Evolutionary conservation across 1,140 invertebrate genomes (phyloP), one percentile per base, ranked within the genome.

Genomic region (Drosophila suzukii): DNA sequence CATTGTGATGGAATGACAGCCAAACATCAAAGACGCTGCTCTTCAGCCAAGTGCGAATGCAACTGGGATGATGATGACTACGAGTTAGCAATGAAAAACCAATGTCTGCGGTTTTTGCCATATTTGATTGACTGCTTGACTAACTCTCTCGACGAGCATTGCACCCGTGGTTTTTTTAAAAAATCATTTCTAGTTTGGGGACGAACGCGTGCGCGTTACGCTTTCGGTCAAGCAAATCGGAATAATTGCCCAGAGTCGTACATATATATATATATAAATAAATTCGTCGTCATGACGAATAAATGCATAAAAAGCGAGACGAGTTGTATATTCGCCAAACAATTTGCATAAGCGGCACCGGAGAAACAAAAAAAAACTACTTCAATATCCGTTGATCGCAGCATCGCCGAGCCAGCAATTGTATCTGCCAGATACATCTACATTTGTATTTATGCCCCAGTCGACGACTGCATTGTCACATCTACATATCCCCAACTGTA

Each of bases 51-150:
- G 59, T 75, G 71, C 70, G 70, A 75, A 46, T 77, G 73, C 74
- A 60, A 34, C 46, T 68, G 8, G 39, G 47, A 61, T 62, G 62
- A 44, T 38, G 66, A 77, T 53, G 60, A 36, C 11, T 13, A 66
- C 56, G 62, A 32, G 51, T 38, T 54, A 34, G 51, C 34, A 38
- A 54, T 53, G 27, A 47, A 17, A 30, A 32, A 58, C 62, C 57
- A 50, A 36, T n/a, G 27, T 47, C 36, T 30, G 41, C 27, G 41
- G 55, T 46, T 71, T 71, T 49, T 65, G 57, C 61, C 63, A 66
- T 63, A 60, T 84, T 81, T 81, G 81, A 84, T 84, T 84, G 81
- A 85, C 81, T 84, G 68, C 74, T 60, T 76, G 59, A 70, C 73
- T 75, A 81, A 84, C 73, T 81, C 63, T 81, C 63, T 76, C 63